Evolutionary conservation across 2,797 vertebrate genomes (phyloP).

Genomic region (Chelonia mydas): DNA sequence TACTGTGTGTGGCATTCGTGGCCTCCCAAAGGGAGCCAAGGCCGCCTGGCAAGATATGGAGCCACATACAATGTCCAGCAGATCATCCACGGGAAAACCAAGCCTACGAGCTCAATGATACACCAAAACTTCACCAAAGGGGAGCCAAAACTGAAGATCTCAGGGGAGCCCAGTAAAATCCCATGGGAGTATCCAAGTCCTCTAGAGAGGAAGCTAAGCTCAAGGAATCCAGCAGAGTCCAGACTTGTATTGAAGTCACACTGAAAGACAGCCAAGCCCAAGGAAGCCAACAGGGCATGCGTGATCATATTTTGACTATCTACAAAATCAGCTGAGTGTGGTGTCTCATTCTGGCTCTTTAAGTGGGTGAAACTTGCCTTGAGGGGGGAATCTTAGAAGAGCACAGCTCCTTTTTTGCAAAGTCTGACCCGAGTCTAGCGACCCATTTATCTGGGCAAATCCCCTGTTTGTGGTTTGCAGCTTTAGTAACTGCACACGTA

Average conservation of each 20-base stretch:
- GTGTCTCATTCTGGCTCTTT: fast-evolving
- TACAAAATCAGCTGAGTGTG: neutral
- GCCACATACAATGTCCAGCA: neutral
- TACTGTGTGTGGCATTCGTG: neutral
- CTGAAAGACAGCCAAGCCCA: neutral
- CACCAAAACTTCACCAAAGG: neutral
- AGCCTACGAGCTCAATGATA: neutral
- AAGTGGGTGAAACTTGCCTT: neutral
- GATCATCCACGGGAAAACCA: neutral
- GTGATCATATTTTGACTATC: neutral
- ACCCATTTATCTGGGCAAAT: neutral
- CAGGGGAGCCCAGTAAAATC: fast-evolving
- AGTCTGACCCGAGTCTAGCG: fast-evolving
- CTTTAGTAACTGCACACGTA: fast-evolving
- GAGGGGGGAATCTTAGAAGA: fast-evolving
- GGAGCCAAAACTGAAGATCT: neutral
- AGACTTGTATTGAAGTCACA: neutral
- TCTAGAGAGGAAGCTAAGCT: neutral
- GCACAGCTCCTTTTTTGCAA: neutral
- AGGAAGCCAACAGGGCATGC: neutral
- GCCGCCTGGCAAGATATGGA: neutral
- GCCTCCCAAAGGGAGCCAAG: neutral
- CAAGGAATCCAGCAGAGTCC: neutral
- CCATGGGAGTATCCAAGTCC: neutral
- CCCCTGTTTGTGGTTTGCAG: neutral